Percentiles rank a stretch among this genome's conserved stretches.
Evolutionary conservation across 2,797 vertebrate species (phyloP).

Genomic region (Sebastes diaconus): DNA sequence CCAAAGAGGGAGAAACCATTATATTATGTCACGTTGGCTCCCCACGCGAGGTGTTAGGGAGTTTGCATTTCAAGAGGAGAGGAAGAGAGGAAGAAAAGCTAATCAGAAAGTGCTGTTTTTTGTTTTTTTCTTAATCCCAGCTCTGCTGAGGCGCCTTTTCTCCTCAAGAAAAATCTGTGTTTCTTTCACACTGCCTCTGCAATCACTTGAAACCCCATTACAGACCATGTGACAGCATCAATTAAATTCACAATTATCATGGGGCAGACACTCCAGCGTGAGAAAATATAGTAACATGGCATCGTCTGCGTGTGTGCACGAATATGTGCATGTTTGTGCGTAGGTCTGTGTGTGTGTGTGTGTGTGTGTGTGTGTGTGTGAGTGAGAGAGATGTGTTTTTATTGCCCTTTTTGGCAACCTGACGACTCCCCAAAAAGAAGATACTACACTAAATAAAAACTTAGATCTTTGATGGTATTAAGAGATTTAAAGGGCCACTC

Average conservation of each 20-base stretch:
- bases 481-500: slow-evolving; percentile 15
- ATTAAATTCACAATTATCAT: slow-evolving; percentile 82
- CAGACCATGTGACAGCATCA: slow-evolving; percentile 80
- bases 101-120: slow-evolving; percentile 60
- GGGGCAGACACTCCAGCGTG: slow-evolving; percentile 57
- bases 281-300: slow-evolving; percentile 66
- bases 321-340: not conserved
- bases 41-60: slow-evolving; percentile 42
- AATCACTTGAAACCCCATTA: slow-evolving; percentile 77
- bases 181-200: slow-evolving; percentile 67
- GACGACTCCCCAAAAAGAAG: slow-evolving; percentile 28
- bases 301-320: not conserved
- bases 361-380: not conserved
- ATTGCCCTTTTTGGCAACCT: slow-evolving; percentile 42
- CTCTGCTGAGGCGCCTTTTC: slow-evolving; percentile 73
- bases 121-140: slow-evolving; percentile 61
- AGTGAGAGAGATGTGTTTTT: not conserved
- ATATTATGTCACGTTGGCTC: slow-evolving; percentile 53
- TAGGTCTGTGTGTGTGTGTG: not conserved
- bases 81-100: slow-evolving; percentile 51
- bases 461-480: slow-evolving; percentile 15
- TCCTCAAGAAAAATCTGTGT: slow-evolving; percentile 65
- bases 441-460: slow-evolving; percentile 19
- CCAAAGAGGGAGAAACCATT: slow-evolving; percentile 18
- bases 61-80: slow-evolving; percentile 67